These are phyloP conservation scores for Melanaphis sacchari DNA, from an alignment of 1,140 invertebrate genomes.

Conservation along the genomic window DNA sequence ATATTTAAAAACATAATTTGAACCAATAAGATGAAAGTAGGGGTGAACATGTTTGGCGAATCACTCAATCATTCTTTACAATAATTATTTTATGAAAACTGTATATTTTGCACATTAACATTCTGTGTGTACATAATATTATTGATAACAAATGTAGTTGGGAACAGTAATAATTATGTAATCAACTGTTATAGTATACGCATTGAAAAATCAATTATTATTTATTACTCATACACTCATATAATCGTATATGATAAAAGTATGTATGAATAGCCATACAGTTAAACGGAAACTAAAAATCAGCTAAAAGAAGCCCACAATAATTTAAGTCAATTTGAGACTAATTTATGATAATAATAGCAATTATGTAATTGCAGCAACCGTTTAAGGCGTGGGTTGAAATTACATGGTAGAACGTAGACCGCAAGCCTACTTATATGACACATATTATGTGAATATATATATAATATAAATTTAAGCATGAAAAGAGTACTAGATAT, in stretches of 20 bases:
- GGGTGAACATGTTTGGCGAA: too few species aligned
- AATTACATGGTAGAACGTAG: not conserved
- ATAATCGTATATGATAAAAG: not conserved
- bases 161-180: not conserved
- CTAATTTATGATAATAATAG: not conserved
- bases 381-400: not conserved
- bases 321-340: not conserved
- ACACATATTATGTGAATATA: not conserved
- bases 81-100: too few species aligned
- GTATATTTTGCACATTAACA: too few species aligned
- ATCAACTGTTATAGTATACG: not conserved
- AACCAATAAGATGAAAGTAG: too few species aligned
- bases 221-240: not conserved
- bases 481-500: too few species aligned
- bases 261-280: not conserved
- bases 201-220: not conserved
- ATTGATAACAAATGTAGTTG: not conserved
- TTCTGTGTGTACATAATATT: not conserved
- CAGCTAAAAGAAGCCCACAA: not conserved
- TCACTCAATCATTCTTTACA: too few species aligned
- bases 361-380: not conserved
- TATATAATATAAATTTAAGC: too few species aligned
- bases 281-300: not conserved
- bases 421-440: not conserved
- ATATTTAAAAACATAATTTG: too few species aligned